Base-by-base conservation (phyloP, 2,113 vertebrate species). In the Romanogobio albipinnatus region DNA sequence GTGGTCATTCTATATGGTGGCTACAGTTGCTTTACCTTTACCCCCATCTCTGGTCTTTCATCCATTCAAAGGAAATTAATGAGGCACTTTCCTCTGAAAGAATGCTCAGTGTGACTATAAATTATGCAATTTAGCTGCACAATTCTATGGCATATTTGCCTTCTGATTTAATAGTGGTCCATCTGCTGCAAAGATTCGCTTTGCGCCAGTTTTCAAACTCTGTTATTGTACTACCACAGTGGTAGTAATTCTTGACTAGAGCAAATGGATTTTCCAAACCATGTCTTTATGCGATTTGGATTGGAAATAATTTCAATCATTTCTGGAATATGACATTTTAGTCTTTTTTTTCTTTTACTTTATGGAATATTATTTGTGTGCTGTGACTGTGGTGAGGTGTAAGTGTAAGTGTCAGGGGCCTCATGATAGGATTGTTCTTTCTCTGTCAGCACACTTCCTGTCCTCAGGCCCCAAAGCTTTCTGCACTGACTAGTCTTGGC, bases 1-100 rank as follows among this genome's bases (percentile, higher is more conserved):
- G 74, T 79, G 76, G 62, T 74, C 49, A 77, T 85, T 85, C 73
- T 82, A 64, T 78, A 78, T 64, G 74, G 58, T 74, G 22, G 45
- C 74, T 81, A 78, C 78, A 82, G 43, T 78, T 81, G 26, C 64
- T 82, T 29, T 76, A 84, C 76, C 68, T 36, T 47, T 81, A 53
- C 19, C 59, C 75, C 39, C 33, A 11, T 81, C 45, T 85, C 56
- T 62, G 66, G 66, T 53, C 68, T 79, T 64, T 80, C 59, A 85
- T 49, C 45, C 49, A 14, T 83, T 82, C 85, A 74, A 79, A 53
- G 80, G 22, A 79, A 83, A 85, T 59, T 79, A 66, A 85, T 75
- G 79, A 85, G 58, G 17, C 36, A n/a, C 75, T 14, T 36, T 59
- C 24, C 47, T 79, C 13, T 47, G 24, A 80, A 68, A 74, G 47